These are phyloP conservation scores for Tyria jacobaeae DNA, from an alignment of 2,888 invertebrate genomes.

Conservation along the genomic window DNA sequence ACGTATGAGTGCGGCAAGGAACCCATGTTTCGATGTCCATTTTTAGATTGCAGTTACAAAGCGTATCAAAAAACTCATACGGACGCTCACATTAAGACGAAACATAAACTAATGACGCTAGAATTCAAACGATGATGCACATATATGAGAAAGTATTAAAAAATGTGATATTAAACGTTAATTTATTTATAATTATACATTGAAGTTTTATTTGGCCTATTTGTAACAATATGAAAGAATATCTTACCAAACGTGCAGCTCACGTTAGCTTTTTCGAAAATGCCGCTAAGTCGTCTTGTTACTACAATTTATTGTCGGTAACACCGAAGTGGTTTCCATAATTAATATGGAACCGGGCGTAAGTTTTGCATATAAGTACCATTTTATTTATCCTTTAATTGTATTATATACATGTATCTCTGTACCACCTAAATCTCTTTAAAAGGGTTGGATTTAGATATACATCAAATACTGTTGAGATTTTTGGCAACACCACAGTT, in stretches of 20 bases:
- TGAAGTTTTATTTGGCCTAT: conserved; percentile 41
- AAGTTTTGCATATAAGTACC: too few species aligned
- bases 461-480: too few species aligned
- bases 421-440: too few species aligned
- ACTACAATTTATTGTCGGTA: too few species aligned
- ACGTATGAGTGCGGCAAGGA: conserved; percentile 89
- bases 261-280: neutral
- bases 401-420: too few species aligned
- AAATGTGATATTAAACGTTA: conserved; percentile 82
- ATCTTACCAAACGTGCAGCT: too few species aligned
- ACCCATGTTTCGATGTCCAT: conserved; percentile 83
- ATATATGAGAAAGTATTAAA: conserved; percentile 39
- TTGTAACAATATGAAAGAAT: too few species aligned
- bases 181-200: conserved; percentile 52
- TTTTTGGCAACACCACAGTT: neutral
- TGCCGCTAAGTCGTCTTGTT: neutral
- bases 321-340: too few species aligned
- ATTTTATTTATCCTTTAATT: too few species aligned
- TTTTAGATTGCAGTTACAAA: conserved; percentile 81
- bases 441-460: too few species aligned
- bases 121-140: conserved; percentile 83
- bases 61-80: conserved; percentile 84
- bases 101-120: conserved; percentile 85
- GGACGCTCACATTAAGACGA: conserved; percentile 83
- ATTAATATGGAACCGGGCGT: too few species aligned